Conservation (phyloP, 2,113 vertebrate species). For the Verasper variegatus region DNA sequence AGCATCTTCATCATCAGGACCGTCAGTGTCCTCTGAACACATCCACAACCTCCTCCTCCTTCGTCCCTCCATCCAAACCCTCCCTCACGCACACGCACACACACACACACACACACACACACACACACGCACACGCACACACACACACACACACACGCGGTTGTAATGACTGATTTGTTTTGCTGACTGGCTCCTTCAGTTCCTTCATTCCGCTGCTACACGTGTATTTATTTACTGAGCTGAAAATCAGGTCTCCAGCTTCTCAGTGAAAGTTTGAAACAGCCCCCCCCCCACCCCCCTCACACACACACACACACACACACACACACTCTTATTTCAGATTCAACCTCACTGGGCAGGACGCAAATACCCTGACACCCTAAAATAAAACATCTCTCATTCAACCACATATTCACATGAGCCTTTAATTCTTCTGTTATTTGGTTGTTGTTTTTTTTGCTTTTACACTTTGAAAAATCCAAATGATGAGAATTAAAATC, state of each 20-base stretch:
- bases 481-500: background rate
- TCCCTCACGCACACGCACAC: background rate
- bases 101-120: background rate
- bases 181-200: constrained; percentile 40
- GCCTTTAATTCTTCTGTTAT: background rate
- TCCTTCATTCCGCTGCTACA: constrained; percentile 34
- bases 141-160: constrained; percentile 13
- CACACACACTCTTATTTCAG: background rate
- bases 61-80: background rate
- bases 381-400: background rate
- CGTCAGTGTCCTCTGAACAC: background rate
- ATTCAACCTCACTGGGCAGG: background rate
- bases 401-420: fast-evolving
- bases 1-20: background rate
- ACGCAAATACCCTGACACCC: background rate
- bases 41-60: background rate
- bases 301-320: too few relatives aligned
- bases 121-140: background rate
- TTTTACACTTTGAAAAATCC: background rate
- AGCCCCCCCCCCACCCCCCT: background rate
- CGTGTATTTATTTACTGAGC: constrained; percentile 57
- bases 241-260: background rate
- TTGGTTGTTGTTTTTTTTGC: background rate
- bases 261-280: background rate
- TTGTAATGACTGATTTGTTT: constrained; percentile 43